A percentile compares a stretch with the other conserved stretches of the same genome.
phyloP scores from a whole-genome alignment of 1,140 invertebrate species.

The Sitobion miscanthi region DNA sequence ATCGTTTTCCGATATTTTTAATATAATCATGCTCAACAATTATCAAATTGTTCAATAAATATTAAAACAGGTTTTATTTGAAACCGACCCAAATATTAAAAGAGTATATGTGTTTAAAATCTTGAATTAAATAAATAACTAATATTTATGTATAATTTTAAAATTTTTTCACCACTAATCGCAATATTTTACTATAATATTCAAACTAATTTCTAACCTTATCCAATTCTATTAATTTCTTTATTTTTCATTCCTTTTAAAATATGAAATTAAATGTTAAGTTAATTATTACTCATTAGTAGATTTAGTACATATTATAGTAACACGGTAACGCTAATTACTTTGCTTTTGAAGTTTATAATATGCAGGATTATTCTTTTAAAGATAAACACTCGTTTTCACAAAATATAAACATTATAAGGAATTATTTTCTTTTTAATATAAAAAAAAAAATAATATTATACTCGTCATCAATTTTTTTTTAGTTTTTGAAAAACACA shows the following conservation, averaged over 20 bases:
- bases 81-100: not conserved
- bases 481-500: no score
- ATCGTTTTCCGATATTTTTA: no score
- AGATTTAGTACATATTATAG: not conserved
- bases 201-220: no score
- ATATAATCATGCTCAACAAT: no score
- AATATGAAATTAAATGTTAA: not conserved
- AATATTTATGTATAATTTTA: not conserved
- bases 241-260: no score
- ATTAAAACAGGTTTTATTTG: no score
- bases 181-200: no score
- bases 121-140: not conserved
- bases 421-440: not conserved
- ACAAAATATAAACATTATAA: not conserved
- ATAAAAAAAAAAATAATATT: not conserved
- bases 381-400: not conserved
- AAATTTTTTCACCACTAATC: no score
- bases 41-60: not conserved
- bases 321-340: not conserved
- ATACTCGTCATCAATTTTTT: not conserved
- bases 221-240: no score
- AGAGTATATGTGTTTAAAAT: not conserved
- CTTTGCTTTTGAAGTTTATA: not conserved
- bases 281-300: not conserved
- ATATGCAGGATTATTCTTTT: not conserved